These are phyloP conservation scores for Toxostoma redivivum DNA, from an alignment of 2,113 vertebrate species.

Conservation along the genomic window DNA sequence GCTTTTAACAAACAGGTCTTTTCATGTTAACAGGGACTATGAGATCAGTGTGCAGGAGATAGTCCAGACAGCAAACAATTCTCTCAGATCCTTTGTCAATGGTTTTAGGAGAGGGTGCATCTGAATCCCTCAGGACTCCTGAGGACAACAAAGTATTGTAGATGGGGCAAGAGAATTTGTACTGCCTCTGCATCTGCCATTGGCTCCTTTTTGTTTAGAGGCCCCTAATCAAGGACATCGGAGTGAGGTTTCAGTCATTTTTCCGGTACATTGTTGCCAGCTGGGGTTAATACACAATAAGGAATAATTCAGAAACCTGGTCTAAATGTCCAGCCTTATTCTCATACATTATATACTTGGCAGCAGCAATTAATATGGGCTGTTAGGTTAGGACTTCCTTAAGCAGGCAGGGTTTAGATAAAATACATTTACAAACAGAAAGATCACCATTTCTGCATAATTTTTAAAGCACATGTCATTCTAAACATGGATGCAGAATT, in stretches of 20 bases:
- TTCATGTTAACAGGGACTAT: neutral
- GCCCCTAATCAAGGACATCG: neutral
- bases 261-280: neutral
- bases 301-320: neutral
- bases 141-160: neutral
- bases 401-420: neutral
- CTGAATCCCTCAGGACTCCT: neutral
- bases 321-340: neutral
- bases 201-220: neutral
- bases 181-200: neutral
- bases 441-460: neutral
- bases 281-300: neutral
- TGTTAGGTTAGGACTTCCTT: neutral
- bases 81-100: neutral
- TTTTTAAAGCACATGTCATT: neutral
- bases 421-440: neutral
- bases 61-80: neutral
- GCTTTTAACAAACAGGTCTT: neutral
- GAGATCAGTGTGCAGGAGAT: neutral
- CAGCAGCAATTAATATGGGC: neutral
- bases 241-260: neutral
- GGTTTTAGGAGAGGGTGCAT: neutral
- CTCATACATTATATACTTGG: neutral
- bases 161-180: neutral
- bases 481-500: neutral